Conservation (phyloP, 2,888 invertebrate species). For the Oxytorus armatus region DNA sequence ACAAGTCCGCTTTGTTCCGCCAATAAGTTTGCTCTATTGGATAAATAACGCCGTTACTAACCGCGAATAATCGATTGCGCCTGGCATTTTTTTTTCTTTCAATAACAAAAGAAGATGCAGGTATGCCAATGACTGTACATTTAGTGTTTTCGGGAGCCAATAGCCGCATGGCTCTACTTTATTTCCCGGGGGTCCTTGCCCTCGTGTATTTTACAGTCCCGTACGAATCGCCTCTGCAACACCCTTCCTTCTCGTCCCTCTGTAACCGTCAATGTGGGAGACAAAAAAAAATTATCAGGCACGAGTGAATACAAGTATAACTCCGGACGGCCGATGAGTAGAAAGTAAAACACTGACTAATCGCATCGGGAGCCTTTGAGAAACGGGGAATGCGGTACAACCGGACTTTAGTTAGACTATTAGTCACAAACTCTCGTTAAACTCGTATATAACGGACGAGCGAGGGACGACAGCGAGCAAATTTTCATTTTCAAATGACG, state of each 20-base stretch:
- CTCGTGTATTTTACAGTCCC: conserved; percentile 27
- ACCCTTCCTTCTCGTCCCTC: too few relatives aligned
- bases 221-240: conserved; percentile 16
- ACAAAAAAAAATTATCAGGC: conserved; percentile 1
- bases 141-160: neutral
- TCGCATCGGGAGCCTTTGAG: conserved; percentile 41
- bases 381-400: conserved; percentile 44
- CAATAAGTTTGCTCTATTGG: too few relatives aligned
- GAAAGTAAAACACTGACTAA: conserved; percentile 63
- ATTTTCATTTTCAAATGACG: neutral
- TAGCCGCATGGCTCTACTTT: neutral
- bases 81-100: too few relatives aligned
- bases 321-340: conserved; percentile 39
- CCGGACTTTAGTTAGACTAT: conserved; percentile 32
- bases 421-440: conserved; percentile 43
- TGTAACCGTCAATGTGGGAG: conserved; percentile 7
- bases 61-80: too few relatives aligned
- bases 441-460: conserved; percentile 1
- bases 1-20: too few relatives aligned
- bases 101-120: neutral
- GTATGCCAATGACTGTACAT: neutral
- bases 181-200: conserved; percentile 40
- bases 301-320: conserved; percentile 11
- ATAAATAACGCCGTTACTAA: too few relatives aligned
- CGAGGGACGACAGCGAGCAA: neutral